Evolutionary conservation across 2,113 vertebrate species (phyloP), one percentile per base, ranked within the genome.

Genomic region (Chaetura pelagica): DNA sequence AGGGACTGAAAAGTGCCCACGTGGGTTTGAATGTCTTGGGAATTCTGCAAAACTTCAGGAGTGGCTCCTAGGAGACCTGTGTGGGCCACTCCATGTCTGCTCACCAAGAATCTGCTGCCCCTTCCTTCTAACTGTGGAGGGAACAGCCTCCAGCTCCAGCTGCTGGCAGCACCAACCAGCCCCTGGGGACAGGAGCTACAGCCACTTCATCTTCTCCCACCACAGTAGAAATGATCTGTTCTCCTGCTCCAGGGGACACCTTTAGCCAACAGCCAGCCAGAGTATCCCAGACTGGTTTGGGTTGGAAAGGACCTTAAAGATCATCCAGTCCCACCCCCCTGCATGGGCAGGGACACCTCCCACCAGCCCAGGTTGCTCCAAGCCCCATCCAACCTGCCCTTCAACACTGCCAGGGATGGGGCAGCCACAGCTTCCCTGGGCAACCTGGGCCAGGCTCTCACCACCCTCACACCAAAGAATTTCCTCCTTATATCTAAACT

Each of bases 1-100:
- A 75, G 23, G 20, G 87, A 63, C 74, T n/a, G 40, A 87, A 61
- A 67, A 73, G 34, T 61, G 63, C 59, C 54, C 32, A 35, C 26
- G 16, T 6, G 71, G 40, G 24, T 48, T 90, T 82, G 54, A 44
- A 51, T 3, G 32, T 54, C 35, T 18, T 61, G n/a, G 29, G 24
- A 67, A 84, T 80, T 89, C 58, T 84, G 59, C 38, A 68, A 84
- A 94, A 84, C 19, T 82, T 67, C 58, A 79, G 89, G 73, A 94
- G 69, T 66, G 87, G 89, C 78, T 94, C 90, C 67, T 61, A 83
- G 52, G 34, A 88, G 73, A 78, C 86, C 26, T 84, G 59, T 74
- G 64, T 35, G 76, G 23, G 9, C n/a, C 69, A 84, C 34, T 10
- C 59, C 24, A 38, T 5, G 7, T 29, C 73, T 78, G 46, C 69